Conservation (phyloP, 2,113 vertebrate genomes). For the Patagioenas fasciata region DNA sequence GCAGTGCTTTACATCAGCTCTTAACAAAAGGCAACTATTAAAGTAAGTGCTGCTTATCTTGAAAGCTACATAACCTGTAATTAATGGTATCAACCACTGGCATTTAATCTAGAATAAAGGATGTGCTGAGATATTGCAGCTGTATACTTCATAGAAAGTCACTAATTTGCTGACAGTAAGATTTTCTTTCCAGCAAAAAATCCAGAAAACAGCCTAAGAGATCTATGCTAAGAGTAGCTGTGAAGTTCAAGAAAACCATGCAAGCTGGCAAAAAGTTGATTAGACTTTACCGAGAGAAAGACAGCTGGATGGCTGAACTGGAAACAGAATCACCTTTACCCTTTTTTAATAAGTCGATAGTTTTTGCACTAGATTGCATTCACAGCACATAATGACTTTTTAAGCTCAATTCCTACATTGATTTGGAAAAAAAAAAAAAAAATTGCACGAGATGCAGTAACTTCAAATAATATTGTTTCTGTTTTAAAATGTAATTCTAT, state of each 20-base stretch:
- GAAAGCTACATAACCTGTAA: conserved; percentile 50
- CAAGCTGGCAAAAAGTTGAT: background rate
- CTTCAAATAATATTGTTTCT: background rate
- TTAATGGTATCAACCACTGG: conserved; percentile 44
- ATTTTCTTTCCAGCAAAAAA: background rate
- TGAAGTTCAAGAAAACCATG: background rate
- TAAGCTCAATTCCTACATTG: background rate
- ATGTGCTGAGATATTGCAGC: conserved; percentile 34
- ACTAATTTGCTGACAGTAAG: conserved; percentile 16
- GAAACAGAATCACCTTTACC: background rate
- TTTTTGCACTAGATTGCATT: background rate
- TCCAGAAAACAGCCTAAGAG: background rate
- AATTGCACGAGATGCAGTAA: background rate
- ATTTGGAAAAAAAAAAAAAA: background rate
- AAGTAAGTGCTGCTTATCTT: conserved; percentile 43
- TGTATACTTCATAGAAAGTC: conserved; percentile 37
- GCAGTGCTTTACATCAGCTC: background rate
- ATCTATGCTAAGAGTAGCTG: background rate
- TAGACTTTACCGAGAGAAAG: background rate
- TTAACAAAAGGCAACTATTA: conserved; percentile 21
- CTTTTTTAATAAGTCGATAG: background rate
- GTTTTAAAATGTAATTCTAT: background rate
- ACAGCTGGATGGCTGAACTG: background rate
- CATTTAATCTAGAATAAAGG: conserved; percentile 34
- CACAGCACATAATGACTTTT: background rate